These are phyloP conservation scores for Zophobas atratus DNA, from an alignment of 1,140 invertebrate genomes.

Conservation along the genomic window DNA sequence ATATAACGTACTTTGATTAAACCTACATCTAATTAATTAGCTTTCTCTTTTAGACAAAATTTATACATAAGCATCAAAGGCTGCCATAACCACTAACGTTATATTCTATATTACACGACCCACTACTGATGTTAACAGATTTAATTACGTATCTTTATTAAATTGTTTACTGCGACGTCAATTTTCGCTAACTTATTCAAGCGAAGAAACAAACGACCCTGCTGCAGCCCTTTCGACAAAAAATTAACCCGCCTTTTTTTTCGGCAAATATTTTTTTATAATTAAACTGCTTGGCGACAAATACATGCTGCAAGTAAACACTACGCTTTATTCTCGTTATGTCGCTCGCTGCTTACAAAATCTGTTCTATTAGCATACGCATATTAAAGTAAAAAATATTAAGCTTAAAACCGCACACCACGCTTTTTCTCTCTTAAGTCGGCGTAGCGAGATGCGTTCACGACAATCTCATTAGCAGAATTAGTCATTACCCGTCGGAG, in stretches of 20 bases:
- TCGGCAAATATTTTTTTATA: neutral
- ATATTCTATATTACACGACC: neutral
- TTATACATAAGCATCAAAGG: conserved; percentile 5
- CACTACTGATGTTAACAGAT: conserved; percentile 3
- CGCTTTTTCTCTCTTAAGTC: no score
- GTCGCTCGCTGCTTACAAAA: neutral
- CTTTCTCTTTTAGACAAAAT: neutral
- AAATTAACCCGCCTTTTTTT: neutral
- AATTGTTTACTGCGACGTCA: neutral
- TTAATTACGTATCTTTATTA: conserved; percentile 9
- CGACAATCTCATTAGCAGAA: no score
- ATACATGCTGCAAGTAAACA: neutral
- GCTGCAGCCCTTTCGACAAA: neutral
- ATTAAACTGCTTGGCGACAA: neutral
- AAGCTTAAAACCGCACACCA: no score
- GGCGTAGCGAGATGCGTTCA: no score
- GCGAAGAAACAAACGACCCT: neutral
- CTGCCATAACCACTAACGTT: neutral
- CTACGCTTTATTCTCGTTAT: neutral
- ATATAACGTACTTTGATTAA: conserved; percentile 2
- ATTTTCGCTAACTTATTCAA: neutral
- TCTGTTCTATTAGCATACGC: no score
- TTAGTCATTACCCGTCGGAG: no score
- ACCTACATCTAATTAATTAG: conserved; percentile 2
- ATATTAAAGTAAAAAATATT: no score